Base-by-base conservation (phyloP, 2,113 vertebrate genomes). In the Trinectes maculatus region DNA sequence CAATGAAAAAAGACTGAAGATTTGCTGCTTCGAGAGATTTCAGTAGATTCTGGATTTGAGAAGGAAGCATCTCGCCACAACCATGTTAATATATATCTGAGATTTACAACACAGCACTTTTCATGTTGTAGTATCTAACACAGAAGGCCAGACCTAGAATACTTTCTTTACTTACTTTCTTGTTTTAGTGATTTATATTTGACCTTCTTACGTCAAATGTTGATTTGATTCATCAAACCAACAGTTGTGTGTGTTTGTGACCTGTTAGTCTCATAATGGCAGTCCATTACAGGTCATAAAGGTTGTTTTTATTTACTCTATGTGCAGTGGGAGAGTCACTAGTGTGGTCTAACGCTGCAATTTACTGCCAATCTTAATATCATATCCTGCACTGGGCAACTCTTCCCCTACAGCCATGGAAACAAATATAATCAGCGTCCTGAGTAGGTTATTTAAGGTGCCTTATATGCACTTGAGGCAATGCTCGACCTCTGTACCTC, bases 381-480 rank as follows among this genome's bases (percentile, higher is more conserved):
- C 13, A 83, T 87, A 83, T 87, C 77, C 74, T 71, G 65, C 15
- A 26, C 68, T 4, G 42, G 56, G 65, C 51, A 71, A 74, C 79
- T 72, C 62, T 77, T 83, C 56, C 77, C 87, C 58, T 44, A 57
- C 22, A 34, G 78, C 85, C 74, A 82, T 24, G 12, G 71, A 46
- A 66, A 65, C 77, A 84, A 74, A 87, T 39, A 72, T 62, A 84
- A 82, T 82, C 74, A 80, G 29, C 68, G 52, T 28, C 67, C 33
- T 4, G 71, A 29, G 65, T 71, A 81, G 69, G 83, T 84, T 79
- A 83, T 89, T 87, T 83, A 83, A 81, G 74, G 57, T 58, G 55
- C 54, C 64, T 44, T 74, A 70, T 79, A 72, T 75, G 49, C 74
- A 83, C 79, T 82, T 39, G 53, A 51, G 40, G 74, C 65, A 67